Conservation (phyloP, 2,888 invertebrate species). For the Pachycephus smyrnensis region DNA sequence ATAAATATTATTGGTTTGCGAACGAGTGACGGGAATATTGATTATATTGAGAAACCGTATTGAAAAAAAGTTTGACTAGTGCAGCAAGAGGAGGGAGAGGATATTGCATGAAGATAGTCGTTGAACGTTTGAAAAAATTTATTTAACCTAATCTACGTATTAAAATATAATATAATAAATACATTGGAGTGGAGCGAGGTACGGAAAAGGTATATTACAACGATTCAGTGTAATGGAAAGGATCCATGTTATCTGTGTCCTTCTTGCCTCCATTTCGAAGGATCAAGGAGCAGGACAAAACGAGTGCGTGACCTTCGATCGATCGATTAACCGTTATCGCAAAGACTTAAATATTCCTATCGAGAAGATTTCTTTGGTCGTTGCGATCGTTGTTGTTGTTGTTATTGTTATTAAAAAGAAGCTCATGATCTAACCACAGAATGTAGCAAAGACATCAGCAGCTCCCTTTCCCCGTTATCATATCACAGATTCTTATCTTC, state of each 20-base stretch:
- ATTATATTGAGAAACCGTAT: too few species aligned
- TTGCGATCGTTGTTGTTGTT: neutral
- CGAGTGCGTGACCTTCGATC: neutral
- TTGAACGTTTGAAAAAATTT: neutral
- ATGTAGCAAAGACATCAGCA: neutral
- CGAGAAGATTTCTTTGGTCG: neutral
- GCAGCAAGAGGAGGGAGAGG: neutral
- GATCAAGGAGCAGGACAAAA: neutral
- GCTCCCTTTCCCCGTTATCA: neutral
- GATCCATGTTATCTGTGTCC: neutral
- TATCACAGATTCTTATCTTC: neutral
- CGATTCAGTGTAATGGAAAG: neutral
- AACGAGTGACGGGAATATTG: too few species aligned
- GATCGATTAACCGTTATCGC: neutral
- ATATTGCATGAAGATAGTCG: neutral
- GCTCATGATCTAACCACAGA: neutral
- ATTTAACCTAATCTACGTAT: neutral
- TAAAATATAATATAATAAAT: slow-evolving; percentile 1
- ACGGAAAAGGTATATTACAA: neutral
- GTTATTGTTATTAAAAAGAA: neutral
- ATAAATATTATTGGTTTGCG: neutral
- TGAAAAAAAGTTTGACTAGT: too few species aligned
- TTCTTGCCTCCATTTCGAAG: neutral
- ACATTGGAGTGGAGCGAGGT: neutral
- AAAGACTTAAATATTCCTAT: neutral